A percentile compares a stretch with the other conserved stretches of the same genome.
These are phyloP conservation scores for Parthenolecanium corni DNA, from an alignment of 2,888 invertebrate genomes.

Conservation along the genomic window DNA sequence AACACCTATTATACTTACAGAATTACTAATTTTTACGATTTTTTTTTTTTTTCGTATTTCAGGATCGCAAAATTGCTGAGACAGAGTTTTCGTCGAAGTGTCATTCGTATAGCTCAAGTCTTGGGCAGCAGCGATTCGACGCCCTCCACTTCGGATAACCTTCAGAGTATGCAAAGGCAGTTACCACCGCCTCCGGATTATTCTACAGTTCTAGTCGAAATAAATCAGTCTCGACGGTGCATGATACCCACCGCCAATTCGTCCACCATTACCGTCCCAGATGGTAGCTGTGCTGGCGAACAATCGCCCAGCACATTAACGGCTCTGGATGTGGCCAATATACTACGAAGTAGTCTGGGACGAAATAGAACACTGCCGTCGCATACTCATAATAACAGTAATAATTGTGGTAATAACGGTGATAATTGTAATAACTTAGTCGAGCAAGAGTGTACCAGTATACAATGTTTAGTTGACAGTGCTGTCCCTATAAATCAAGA, in stretches of 20 bases:
- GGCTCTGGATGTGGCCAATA: constrained; percentile 47
- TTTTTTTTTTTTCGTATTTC: too few species aligned
- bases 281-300: constrained; percentile 11
- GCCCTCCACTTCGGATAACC: constrained; percentile 18
- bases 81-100: constrained; percentile 66
- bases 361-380: constrained; percentile 35
- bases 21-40: too few species aligned
- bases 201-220: constrained; percentile 50
- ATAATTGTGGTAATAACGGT: background rate
- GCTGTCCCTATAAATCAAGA: constrained; percentile 47
- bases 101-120: constrained; percentile 47
- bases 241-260: background rate
- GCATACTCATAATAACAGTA: constrained; percentile 18
- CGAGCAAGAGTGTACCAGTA: constrained; percentile 43
- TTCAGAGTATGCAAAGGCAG: constrained; percentile 1
- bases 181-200: constrained; percentile 50
- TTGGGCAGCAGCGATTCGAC: constrained; percentile 29
- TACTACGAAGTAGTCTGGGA: constrained; percentile 47
- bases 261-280: constrained; percentile 5
- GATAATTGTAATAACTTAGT: constrained; percentile 19
- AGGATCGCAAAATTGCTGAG: constrained; percentile 61
- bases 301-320: constrained; percentile 40
- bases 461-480: constrained; percentile 49
- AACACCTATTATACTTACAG: too few species aligned
- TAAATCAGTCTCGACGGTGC: constrained; percentile 40